These are phyloP conservation scores for Sebastes elongatus DNA, from an alignment of 2,797 vertebrate species.

Conservation along the genomic window DNA sequence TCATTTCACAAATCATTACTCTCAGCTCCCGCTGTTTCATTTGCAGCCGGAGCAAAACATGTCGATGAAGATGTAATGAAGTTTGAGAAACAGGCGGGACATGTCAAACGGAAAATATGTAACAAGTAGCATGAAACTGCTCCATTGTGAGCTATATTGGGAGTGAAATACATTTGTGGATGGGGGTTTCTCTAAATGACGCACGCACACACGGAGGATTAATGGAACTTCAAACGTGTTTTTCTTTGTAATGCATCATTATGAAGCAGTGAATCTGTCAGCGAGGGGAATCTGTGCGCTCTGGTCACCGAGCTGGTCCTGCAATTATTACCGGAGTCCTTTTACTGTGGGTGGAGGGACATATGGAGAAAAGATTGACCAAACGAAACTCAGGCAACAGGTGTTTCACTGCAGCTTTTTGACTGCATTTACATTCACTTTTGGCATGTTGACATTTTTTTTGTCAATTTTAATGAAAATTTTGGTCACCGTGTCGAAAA, in stretches of 20 bases:
- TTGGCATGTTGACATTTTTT: not conserved
- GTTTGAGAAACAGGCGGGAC: constrained; percentile 50
- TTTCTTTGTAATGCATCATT: constrained; percentile 79
- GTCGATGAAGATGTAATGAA: constrained; percentile 56
- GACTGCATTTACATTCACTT: constrained; percentile 18
- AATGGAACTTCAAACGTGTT: constrained; percentile 78
- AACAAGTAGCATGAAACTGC: constrained; percentile 57
- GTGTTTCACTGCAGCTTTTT: constrained; percentile 36
- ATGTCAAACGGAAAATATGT: constrained; percentile 72
- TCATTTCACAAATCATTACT: constrained; percentile 70
- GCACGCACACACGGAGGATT: constrained; percentile 58
- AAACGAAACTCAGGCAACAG: constrained; percentile 48
- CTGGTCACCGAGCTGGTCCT: constrained; percentile 49
- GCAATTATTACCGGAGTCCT: constrained; percentile 46
- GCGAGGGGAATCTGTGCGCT: constrained; percentile 56
- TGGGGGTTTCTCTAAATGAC: constrained; percentile 70
- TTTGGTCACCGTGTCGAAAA: not conserved
- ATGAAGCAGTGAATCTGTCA: constrained; percentile 81
- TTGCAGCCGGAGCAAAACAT: constrained; percentile 52
- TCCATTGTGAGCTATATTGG: constrained; percentile 63
- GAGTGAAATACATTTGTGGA: constrained; percentile 67
- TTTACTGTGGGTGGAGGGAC: constrained; percentile 30
- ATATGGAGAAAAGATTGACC: constrained; percentile 37
- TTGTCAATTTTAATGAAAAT: constrained; percentile 9
- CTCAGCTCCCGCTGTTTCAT: constrained; percentile 57